Evolutionary conservation across 2,797 vertebrate species (phyloP).

Genomic region (Limnodromus scolopaceus): DNA sequence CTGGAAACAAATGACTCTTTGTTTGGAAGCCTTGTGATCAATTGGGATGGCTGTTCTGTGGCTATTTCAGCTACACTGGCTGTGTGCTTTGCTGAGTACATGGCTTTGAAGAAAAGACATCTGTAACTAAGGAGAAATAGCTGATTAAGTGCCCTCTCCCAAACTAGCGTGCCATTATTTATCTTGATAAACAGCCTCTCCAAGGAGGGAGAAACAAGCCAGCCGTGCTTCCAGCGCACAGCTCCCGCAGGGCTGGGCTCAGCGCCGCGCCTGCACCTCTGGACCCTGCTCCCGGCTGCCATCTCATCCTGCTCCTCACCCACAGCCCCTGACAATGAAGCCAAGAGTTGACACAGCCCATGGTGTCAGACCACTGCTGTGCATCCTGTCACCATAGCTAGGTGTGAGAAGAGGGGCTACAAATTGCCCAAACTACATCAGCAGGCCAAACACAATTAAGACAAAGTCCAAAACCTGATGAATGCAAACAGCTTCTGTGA

Average conservation of each 20-base stretch:
- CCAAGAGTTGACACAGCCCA: neutral
- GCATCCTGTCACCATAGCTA: neutral
- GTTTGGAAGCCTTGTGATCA: constrained; percentile 1
- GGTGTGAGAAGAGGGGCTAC: neutral
- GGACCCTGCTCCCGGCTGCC: neutral
- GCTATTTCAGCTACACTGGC: neutral
- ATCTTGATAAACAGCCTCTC: constrained; percentile 42
- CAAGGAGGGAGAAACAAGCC: neutral
- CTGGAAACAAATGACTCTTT: neutral
- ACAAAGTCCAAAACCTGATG: neutral
- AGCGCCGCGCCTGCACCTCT: neutral
- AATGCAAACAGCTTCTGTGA: neutral
- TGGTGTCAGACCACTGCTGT: neutral
- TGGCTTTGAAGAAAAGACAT: constrained; percentile 46
- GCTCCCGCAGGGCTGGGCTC: neutral
- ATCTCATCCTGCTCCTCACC: neutral
- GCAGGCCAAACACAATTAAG: neutral
- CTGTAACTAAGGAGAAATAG: constrained; percentile 37
- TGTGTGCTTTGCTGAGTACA: constrained; percentile 8
- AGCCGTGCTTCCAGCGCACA: neutral
- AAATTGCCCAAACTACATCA: neutral
- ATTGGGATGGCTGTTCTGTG: neutral
- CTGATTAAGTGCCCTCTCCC: constrained; percentile 37
- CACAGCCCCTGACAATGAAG: neutral
- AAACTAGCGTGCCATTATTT: constrained; percentile 28